phyloP scores from a whole-genome alignment of 2,113 vertebrate species.

The Petrocephalus microphthalmus region DNA sequence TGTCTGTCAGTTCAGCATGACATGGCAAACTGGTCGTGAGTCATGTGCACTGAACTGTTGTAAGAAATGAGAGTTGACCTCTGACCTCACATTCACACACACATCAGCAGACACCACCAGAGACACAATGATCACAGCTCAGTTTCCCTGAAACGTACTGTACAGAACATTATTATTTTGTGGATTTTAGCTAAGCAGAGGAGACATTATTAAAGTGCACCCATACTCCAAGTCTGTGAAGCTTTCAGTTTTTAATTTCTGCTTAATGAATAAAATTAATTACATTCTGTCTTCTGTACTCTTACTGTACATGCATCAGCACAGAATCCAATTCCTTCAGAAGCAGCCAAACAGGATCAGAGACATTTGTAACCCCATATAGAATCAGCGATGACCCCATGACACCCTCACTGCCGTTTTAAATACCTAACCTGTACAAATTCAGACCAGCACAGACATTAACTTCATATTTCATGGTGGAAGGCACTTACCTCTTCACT shows the following conservation, averaged over 20 bases:
- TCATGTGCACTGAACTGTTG: slow-evolving; percentile 8
- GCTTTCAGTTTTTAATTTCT: neutral
- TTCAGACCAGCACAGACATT: neutral
- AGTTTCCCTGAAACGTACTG: neutral
- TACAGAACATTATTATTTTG: neutral
- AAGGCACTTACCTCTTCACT: slow-evolving; percentile 34
- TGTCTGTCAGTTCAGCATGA: slow-evolving; percentile 45
- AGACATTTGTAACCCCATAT: neutral
- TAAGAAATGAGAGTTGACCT: slow-evolving; percentile 30
- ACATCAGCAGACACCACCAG: slow-evolving; percentile 39
- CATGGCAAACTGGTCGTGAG: slow-evolving; percentile 37
- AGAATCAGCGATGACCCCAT: neutral
- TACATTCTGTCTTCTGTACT: neutral
- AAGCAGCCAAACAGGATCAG: neutral
- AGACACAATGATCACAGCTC: neutral
- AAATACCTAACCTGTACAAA: neutral
- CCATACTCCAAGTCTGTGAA: neutral
- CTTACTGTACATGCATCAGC: neutral
- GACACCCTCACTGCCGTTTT: neutral
- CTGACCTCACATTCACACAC: slow-evolving; percentile 20
- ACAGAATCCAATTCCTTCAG: neutral
- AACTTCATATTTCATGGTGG: neutral
- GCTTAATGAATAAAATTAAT: neutral
- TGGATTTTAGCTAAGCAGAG: neutral
- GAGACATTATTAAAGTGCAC: neutral